phyloP scores from a whole-genome alignment of 2,888 invertebrate genomes.

The Leptogaster cylindrica region DNA sequence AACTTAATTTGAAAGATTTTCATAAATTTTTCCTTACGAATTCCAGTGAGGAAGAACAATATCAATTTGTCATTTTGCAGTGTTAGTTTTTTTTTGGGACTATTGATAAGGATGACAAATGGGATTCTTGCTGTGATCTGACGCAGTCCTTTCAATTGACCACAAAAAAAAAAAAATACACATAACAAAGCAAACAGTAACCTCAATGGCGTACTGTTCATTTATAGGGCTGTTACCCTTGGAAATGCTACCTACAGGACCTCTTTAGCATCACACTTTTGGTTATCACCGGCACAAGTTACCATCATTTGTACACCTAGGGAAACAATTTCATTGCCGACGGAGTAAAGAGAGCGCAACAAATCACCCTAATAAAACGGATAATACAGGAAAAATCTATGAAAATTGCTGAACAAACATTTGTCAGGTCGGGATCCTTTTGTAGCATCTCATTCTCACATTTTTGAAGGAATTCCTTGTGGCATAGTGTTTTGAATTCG shows the following conservation, averaged over 20 bases:
- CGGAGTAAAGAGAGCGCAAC: too few relatives aligned
- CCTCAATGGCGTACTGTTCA: conserved; percentile 19
- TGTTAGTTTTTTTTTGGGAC: conserved; percentile 26
- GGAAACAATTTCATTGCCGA: conserved; percentile 39
- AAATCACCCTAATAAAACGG: conserved; percentile 41
- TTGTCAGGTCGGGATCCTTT: conserved; percentile 14
- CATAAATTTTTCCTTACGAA: too few relatives aligned
- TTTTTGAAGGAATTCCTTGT: background rate
- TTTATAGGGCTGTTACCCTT: conserved; percentile 13
- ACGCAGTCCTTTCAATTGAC: conserved; percentile 46
- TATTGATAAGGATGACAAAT: conserved; percentile 43
- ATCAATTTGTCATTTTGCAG: conserved; percentile 46
- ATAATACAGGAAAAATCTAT: conserved; percentile 36
- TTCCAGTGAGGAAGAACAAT: conserved; percentile 21
- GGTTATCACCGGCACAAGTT: background rate
- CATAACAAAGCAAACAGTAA: conserved; percentile 33
- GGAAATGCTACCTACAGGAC: conserved; percentile 9
- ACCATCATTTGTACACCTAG: background rate
- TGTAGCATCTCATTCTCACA: conserved; percentile 20
- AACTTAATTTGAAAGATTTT: too few relatives aligned
- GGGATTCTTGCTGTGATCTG: conserved; percentile 43
- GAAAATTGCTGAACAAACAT: conserved; percentile 48
- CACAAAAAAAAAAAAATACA: too few relatives aligned
- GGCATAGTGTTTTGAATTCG: conserved; percentile 3
- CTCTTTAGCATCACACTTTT: conserved; percentile 16